These are phyloP conservation scores for Cephus spinipes DNA, from an alignment of 2,888 invertebrate genomes.

Conservation along the genomic window DNA sequence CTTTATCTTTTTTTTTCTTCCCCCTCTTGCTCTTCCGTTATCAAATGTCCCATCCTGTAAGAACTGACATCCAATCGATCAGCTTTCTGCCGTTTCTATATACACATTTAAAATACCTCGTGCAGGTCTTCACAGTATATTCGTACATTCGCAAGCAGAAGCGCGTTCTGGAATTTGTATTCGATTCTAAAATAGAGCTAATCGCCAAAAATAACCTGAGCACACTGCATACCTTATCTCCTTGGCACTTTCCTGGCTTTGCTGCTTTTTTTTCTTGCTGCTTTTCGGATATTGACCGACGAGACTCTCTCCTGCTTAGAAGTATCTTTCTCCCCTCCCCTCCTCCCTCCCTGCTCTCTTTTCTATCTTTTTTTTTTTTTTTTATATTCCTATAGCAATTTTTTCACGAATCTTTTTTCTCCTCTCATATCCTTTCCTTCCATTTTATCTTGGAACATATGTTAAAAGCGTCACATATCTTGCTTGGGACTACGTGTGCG, in stretches of 20 bases:
- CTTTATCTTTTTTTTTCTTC: slow-evolving; percentile 11
- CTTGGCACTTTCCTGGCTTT: neutral
- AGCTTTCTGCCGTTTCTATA: too few species aligned
- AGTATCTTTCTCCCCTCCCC: slow-evolving; percentile 5
- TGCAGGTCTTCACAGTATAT: too few species aligned
- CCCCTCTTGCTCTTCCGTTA: neutral
- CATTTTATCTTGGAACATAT: slow-evolving; percentile 11
- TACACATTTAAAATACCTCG: too few species aligned
- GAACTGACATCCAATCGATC: too few species aligned
- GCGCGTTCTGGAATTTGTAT: slow-evolving; percentile 28
- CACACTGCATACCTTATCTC: slow-evolving; percentile 5
- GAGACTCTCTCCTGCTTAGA: neutral
- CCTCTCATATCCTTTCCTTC: slow-evolving; percentile 13
- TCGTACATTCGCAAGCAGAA: too few species aligned
- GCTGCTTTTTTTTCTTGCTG: neutral
- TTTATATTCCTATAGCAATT: slow-evolving; percentile 7
- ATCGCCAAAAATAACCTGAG: slow-evolving; percentile 34
- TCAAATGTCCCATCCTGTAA: too few species aligned
- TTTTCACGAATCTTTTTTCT: slow-evolving; percentile 12
- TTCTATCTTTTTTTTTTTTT: slow-evolving; percentile 18
- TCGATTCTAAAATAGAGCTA: slow-evolving; percentile 33
- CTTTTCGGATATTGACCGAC: neutral
- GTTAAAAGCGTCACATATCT: too few species aligned
- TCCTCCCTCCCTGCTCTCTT: slow-evolving; percentile 10
- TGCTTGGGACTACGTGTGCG: too few species aligned